Conservation (phyloP, 2,888 invertebrate species). For the Lochmaea crataegi region DNA sequence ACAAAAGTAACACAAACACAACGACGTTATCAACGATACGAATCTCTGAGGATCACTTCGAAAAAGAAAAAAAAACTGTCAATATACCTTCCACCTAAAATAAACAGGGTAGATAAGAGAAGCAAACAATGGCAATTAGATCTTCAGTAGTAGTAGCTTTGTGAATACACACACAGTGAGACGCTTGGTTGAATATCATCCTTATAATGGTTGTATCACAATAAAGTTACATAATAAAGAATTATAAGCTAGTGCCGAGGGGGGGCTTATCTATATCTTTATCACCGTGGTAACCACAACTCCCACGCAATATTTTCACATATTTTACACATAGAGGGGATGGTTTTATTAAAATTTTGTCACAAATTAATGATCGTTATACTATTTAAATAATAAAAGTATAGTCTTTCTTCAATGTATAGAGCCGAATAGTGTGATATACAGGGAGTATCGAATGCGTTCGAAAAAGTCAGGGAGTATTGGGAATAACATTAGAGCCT, state of each 20-base stretch:
- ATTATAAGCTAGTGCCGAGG: conserved; percentile 44
- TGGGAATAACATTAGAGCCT: too few species aligned
- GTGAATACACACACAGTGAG: conserved; percentile 4
- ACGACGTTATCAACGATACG: conserved; percentile 49
- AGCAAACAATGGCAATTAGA: conserved; percentile 34
- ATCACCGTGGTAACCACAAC: conserved; percentile 56
- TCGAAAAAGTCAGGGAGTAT: too few species aligned
- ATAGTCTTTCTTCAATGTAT: too few species aligned
- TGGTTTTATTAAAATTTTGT: neutral
- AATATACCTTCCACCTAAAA: conserved; percentile 46
- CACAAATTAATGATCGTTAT: too few species aligned
- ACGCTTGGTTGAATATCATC: conserved; percentile 18
- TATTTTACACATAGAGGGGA: neutral
- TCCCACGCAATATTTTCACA: conserved; percentile 49
- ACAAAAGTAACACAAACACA: conserved; percentile 49
- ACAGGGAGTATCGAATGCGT: too few species aligned
- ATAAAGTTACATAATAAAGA: conserved; percentile 51
- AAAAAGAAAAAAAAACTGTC: conserved; percentile 46
- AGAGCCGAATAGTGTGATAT: too few species aligned
- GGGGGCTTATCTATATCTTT: conserved; percentile 39
- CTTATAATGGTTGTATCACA: conserved; percentile 51
- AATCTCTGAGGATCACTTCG: conserved; percentile 41
- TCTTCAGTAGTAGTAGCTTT: conserved; percentile 17
- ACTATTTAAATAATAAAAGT: too few species aligned
- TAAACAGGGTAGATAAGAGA: conserved; percentile 25